phyloP scores from a whole-genome alignment of 2,888 invertebrate species.

The Heliothis peltigera region DNA sequence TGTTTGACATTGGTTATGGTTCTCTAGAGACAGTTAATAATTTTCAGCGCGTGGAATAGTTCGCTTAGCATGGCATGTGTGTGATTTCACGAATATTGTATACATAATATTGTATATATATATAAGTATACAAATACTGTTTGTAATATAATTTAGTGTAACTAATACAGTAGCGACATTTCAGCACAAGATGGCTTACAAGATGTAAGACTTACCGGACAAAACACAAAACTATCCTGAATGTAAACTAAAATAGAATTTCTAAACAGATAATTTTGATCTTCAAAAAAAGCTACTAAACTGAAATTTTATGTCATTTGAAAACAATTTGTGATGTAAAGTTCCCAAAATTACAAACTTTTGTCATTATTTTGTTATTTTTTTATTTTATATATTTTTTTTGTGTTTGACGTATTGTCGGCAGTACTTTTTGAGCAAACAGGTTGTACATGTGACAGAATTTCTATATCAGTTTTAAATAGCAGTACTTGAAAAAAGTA shows the following conservation, averaged over 20 bases:
- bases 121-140: too few relatives aligned
- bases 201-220: slow-evolving; percentile 32
- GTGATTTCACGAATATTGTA: too few relatives aligned
- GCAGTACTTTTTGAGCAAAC: background rate
- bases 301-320: slow-evolving; percentile 49
- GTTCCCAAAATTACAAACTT: slow-evolving; percentile 23
- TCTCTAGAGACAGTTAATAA: too few relatives aligned
- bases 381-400: slow-evolving; percentile 5
- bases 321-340: slow-evolving; percentile 7
- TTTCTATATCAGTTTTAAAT: too few relatives aligned
- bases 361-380: slow-evolving; percentile 11
- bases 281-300: slow-evolving; percentile 14
- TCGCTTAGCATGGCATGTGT: too few relatives aligned
- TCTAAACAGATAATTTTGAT: slow-evolving; percentile 48
- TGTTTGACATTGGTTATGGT: too few relatives aligned
- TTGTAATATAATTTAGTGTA: too few relatives aligned
- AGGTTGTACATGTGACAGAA: background rate
- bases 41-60: too few relatives aligned
- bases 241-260: slow-evolving; percentile 4
- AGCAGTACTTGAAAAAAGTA: too few relatives aligned
- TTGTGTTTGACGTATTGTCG: slow-evolving; percentile 13
- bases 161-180: background rate
- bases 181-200: background rate
- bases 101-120: too few relatives aligned
- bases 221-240: slow-evolving; percentile 14